Evolutionary conservation across 2,888 invertebrate species (phyloP).

Genomic region (Lithophane ornitopus): DNA sequence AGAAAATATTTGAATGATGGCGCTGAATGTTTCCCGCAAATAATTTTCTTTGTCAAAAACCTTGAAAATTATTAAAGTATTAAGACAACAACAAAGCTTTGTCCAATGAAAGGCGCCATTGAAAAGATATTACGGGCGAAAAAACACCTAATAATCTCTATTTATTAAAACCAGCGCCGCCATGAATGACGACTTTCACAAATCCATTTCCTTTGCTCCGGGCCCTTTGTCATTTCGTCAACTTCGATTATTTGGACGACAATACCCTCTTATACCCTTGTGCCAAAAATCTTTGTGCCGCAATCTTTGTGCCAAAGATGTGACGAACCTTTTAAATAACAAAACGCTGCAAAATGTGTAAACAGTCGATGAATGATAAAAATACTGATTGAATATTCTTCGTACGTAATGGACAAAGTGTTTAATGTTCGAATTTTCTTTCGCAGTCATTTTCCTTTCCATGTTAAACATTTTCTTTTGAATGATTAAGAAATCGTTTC

Average conservation of each 20-base stretch:
- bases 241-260: conserved; percentile 68
- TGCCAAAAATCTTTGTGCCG: conserved; percentile 48
- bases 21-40: background rate
- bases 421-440: conserved; percentile 62
- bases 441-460: conserved; percentile 55
- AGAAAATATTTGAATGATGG: background rate
- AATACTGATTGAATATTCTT: conserved; percentile 57
- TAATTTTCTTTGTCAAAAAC: background rate
- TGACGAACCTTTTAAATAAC: conserved; percentile 63
- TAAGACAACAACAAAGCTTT: conserved; percentile 35
- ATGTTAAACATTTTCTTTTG: conserved; percentile 22
- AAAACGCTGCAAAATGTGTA: conserved; percentile 50
- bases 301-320: conserved; percentile 56
- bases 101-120: conserved; percentile 39
- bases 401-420: conserved; percentile 47
- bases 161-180: conserved; percentile 61
- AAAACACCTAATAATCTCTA: conserved; percentile 58
- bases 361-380: conserved; percentile 42
- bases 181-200: conserved; percentile 61
- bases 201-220: conserved; percentile 62
- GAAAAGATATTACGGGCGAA: conserved; percentile 54
- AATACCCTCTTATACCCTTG: conserved; percentile 66
- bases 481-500: conserved; percentile 34
- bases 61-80: conserved; percentile 24
- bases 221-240: conserved; percentile 63